A percentile compares a stretch with the other conserved stretches of the same genome.
phyloP scores from a whole-genome alignment of 2,113 vertebrate genomes.

The Athene cunicularia region DNA sequence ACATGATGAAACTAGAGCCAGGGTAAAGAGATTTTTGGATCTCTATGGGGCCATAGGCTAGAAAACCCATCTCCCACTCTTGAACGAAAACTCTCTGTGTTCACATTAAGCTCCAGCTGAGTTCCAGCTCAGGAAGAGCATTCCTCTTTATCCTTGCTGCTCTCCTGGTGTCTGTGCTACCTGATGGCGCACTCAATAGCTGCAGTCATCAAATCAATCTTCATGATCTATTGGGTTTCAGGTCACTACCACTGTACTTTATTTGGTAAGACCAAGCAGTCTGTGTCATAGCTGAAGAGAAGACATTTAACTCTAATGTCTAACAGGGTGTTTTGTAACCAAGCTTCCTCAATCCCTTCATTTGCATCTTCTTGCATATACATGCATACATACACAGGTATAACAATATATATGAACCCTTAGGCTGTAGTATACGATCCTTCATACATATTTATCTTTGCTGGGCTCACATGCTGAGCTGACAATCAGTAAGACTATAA shows the following conservation, averaged over 20 bases:
- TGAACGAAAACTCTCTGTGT: neutral
- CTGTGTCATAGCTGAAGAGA: neutral
- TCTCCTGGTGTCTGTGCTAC: neutral
- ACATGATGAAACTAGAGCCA: neutral
- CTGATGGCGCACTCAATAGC: neutral
- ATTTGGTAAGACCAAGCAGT: neutral
- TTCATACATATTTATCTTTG: neutral
- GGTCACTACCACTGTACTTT: neutral
- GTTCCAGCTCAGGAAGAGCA: neutral
- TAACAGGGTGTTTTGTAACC: neutral
- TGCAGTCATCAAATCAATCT: neutral
- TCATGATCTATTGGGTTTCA: neutral
- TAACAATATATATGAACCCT: neutral
- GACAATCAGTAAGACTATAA: neutral
- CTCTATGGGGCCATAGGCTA: accelerated
- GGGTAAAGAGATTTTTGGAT: neutral
- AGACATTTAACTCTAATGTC: neutral
- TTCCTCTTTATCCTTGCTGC: neutral
- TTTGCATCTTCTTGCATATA: neutral
- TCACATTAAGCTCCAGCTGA: neutral
- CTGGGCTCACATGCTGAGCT: neutral
- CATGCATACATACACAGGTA: no score
- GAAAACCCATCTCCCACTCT: neutral
- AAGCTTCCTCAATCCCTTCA: neutral
- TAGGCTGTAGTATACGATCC: neutral